Percentiles rank a stretch among this genome's conserved stretches.
Evolutionary conservation across 1,140 invertebrate species (phyloP).

Genomic region (Cotesia vestalis): DNA sequence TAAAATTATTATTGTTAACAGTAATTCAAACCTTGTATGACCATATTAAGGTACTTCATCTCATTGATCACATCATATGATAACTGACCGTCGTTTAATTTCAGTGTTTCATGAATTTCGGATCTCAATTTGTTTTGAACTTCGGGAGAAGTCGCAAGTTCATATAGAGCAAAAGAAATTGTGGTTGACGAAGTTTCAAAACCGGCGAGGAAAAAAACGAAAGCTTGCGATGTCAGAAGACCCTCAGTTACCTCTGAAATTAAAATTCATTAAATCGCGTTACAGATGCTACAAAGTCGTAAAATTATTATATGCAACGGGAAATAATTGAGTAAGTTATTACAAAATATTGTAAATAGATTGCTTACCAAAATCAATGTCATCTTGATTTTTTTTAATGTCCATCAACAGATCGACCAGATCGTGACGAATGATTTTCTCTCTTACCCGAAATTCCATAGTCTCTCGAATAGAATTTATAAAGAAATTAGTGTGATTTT

Average conservation of each 20-base stretch:
- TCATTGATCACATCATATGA: constrained; percentile 45
- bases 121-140: constrained; percentile 46
- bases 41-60: constrained; percentile 53
- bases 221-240: constrained; percentile 37
- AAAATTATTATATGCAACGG: no score
- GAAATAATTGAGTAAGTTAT: no score
- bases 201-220: constrained; percentile 45
- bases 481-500: constrained; percentile 19
- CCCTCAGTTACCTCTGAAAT: no score
- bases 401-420: constrained; percentile 66
- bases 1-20: not conserved
- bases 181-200: constrained; percentile 47
- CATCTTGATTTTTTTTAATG: constrained; percentile 36
- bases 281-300: no score
- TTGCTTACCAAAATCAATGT: constrained; percentile 16
- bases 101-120: constrained; percentile 60
- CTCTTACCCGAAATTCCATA: constrained; percentile 59
- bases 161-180: constrained; percentile 43
- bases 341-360: no score
- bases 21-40: not conserved
- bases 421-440: constrained; percentile 61
- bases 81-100: constrained; percentile 45
- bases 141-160: constrained; percentile 40
- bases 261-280: no score
- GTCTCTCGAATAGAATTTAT: constrained; percentile 41